Percentiles rank a stretch among this genome's conserved stretches.
phyloP scores from a whole-genome alignment of 2,888 invertebrate genomes.

The Acleris cristana region DNA sequence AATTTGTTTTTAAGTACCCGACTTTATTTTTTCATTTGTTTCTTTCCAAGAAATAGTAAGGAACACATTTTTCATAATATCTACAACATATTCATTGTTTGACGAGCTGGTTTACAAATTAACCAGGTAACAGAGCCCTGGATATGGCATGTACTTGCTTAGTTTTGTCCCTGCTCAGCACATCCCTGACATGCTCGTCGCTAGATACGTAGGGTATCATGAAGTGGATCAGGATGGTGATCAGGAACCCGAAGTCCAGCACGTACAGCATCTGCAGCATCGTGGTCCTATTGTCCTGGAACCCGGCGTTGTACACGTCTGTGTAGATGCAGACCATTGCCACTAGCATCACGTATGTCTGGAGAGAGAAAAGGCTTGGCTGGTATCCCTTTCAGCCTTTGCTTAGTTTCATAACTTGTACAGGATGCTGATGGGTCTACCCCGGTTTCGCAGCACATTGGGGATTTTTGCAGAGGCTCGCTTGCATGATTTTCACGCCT shows the following conservation, averaged over 20 bases:
- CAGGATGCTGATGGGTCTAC: too few species aligned
- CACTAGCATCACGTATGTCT: slow-evolving; percentile 58
- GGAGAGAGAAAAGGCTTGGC: slow-evolving; percentile 13
- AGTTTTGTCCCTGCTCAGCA: slow-evolving; percentile 49
- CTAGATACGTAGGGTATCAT: slow-evolving; percentile 49
- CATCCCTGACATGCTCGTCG: slow-evolving; percentile 43
- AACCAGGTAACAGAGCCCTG: too few species aligned
- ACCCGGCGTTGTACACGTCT: slow-evolving; percentile 69
- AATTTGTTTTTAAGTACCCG: too few species aligned
- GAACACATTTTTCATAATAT: too few species aligned
- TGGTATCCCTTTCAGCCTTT: not conserved
- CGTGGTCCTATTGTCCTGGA: slow-evolving; percentile 55
- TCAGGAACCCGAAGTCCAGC: slow-evolving; percentile 59
- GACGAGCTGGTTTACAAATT: too few species aligned
- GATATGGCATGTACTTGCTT: slow-evolving; percentile 44
- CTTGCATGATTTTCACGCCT: too few species aligned
- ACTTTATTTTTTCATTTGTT: too few species aligned
- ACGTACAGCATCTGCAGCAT: slow-evolving; percentile 56
- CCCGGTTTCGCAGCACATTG: too few species aligned
- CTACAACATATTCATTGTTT: too few species aligned
- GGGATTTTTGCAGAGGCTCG: too few species aligned
- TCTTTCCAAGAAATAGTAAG: too few species aligned
- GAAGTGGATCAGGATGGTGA: slow-evolving; percentile 60
- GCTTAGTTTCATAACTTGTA: not conserved
- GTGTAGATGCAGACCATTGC: slow-evolving; percentile 58